These are phyloP conservation scores for Nanorana parkeri DNA, from an alignment of 2,113 vertebrate species.

Conservation along the genomic window DNA sequence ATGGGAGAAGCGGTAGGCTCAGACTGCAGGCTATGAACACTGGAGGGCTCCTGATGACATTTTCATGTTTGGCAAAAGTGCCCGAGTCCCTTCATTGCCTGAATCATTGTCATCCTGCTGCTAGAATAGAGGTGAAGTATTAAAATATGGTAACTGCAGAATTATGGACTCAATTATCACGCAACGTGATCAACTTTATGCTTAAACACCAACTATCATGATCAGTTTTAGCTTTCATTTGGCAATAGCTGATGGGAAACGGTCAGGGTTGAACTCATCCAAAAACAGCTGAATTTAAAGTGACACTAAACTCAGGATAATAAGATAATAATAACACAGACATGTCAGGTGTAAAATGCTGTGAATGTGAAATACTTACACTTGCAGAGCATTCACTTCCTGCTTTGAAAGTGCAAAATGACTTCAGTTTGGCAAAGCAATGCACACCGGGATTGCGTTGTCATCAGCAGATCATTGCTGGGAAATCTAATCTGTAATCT, in stretches of 20 bases:
- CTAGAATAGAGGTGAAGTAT: not conserved
- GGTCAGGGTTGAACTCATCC: not conserved
- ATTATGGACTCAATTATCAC: not conserved
- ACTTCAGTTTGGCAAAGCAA: too few relatives aligned
- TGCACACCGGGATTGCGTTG: too few relatives aligned
- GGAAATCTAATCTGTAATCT: too few relatives aligned
- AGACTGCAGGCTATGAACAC: not conserved
- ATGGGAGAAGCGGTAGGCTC: constrained; percentile 3
- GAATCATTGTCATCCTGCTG: not conserved
- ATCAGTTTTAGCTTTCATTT: not conserved
- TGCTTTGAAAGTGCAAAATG: too few relatives aligned
- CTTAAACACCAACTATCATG: not conserved
- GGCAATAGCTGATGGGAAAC: not conserved
- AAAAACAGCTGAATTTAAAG: too few relatives aligned
- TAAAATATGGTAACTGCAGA: not conserved
- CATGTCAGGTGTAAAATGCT: too few relatives aligned
- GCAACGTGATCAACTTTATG: not conserved
- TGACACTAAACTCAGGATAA: too few relatives aligned
- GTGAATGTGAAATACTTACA: too few relatives aligned
- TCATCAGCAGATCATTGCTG: too few relatives aligned
- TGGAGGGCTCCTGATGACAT: not conserved
- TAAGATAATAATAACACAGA: too few relatives aligned
- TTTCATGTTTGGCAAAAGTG: not conserved
- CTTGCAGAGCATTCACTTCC: too few relatives aligned
- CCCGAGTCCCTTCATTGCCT: not conserved